Conservation (phyloP, 1,140 invertebrate species). For the Carposina sasakii region DNA sequence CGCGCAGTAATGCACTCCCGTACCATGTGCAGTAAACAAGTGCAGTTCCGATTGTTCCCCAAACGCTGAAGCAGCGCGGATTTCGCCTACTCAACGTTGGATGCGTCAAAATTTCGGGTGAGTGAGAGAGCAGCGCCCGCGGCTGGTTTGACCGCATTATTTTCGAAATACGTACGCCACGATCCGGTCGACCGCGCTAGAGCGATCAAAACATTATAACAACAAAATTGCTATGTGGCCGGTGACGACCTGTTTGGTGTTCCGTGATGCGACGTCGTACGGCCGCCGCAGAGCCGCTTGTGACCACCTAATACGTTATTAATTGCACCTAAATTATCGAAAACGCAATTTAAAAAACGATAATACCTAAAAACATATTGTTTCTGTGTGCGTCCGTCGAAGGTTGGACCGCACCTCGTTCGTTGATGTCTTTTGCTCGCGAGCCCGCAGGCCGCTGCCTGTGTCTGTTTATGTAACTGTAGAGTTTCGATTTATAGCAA, state of each 20-base stretch:
- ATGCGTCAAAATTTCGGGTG: conserved; percentile 70
- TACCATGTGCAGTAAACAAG: conserved; percentile 62
- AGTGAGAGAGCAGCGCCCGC: conserved; percentile 65
- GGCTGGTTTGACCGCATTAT: conserved; percentile 71
- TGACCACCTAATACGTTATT: too few species aligned
- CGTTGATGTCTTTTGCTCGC: conserved; percentile 69
- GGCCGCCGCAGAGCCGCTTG: neutral
- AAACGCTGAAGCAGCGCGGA: conserved; percentile 58
- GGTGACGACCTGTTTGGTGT: conserved; percentile 21
- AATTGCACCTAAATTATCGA: too few species aligned
- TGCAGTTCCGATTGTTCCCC: conserved; percentile 59
- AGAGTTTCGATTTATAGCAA: too few species aligned
- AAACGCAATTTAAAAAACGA: too few species aligned
- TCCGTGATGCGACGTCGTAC: too few species aligned
- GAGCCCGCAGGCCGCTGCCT: too few species aligned
- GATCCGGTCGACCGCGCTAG: conserved; percentile 58
- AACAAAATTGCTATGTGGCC: conserved; percentile 46
- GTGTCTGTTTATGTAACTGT: too few species aligned
- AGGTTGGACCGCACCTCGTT: too few species aligned
- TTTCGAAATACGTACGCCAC: conserved; percentile 67
- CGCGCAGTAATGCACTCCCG: conserved; percentile 48
- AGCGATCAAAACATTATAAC: conserved; percentile 66
- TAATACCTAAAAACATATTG: too few species aligned
- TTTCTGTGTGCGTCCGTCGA: too few species aligned
- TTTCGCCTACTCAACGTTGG: conserved; percentile 62